Evolutionary conservation across 2,797 vertebrate genomes (phyloP).

Genomic region (Microctenopoma lineatum): DNA sequence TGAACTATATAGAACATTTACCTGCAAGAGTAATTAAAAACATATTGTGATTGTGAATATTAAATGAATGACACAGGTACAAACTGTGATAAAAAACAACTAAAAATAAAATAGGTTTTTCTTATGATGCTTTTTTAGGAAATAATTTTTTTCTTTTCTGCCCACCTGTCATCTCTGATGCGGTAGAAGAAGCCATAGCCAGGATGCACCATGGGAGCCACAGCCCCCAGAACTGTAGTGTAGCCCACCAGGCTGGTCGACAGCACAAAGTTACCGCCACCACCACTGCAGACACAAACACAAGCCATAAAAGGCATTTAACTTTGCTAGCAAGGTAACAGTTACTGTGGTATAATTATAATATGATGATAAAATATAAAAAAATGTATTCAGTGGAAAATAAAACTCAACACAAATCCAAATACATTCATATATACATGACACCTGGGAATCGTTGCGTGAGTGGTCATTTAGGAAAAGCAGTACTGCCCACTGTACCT

Average conservation of each 20-base stretch:
- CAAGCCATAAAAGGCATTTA: constrained; percentile 3
- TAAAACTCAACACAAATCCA: too few species aligned
- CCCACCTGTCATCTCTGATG: constrained; percentile 95
- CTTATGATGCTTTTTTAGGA: background rate
- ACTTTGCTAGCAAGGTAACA: too few species aligned
- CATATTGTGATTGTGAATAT: too few species aligned
- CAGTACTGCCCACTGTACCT: constrained; percentile 81
- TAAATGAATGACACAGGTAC: too few species aligned
- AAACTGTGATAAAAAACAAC: background rate
- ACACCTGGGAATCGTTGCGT: too few species aligned
- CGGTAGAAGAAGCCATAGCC: constrained; percentile 96
- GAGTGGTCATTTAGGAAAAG: background rate
- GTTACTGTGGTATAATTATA: too few species aligned
- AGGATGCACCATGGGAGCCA: constrained; percentile 90
- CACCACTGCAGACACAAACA: constrained; percentile 86
- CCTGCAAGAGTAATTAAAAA: background rate
- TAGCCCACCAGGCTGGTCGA: constrained; percentile 96
- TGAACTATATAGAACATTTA: background rate
- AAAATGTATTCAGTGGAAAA: too few species aligned
- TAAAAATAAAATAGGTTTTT: background rate
- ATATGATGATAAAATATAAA: too few species aligned
- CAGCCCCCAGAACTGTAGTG: constrained; percentile 84
- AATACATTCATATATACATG: too few species aligned
- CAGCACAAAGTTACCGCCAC: constrained; percentile 94
- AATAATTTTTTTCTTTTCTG: background rate